Evolutionary conservation across 2,113 vertebrate genomes (phyloP), one percentile per base, ranked within the genome.

Genomic region (Castor canadensis): DNA sequence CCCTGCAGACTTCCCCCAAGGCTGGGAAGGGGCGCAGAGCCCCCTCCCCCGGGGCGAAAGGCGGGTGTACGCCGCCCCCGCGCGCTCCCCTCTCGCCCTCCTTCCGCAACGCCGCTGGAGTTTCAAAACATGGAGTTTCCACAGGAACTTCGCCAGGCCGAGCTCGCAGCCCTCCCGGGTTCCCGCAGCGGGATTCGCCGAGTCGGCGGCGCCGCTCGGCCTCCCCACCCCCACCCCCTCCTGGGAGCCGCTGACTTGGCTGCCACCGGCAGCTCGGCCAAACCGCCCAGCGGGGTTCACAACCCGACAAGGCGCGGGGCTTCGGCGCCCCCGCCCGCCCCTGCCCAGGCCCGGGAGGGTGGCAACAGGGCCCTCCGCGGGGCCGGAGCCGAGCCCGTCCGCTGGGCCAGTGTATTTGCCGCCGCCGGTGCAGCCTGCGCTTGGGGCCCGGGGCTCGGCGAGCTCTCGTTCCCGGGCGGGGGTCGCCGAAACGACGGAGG

Each of bases 51-150:
- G 38, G 67, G 79, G 30, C 12, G 77, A 40, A 13, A 47, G 52
- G 49, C 16, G 49, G 82, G 76, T 64, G 85, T 81, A 13, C 4
- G 54, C 66, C 28, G 66, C 73, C 87, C 60, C 35, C 15, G n/a
- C 22, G 76, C 20, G 32, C 62, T 47, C 92, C 73, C 60, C 62
- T 81, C 79, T 49, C 22, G 81, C 69, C 84, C 64, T 66, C 85
- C 93, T 95, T 85, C 88, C 47, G 77, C 88, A 52, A 69, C 54
- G 66, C 94, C 73, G 89, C 96, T 56, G 91, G 94, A 97, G 96
- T 97, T 97, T 97, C 77, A 96, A 92, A 98, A 97, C 94, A 90
- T 88, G 95, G 95, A 97, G 96, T 97, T 97, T 94, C 95, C 73
- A 93, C 92, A 87, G 95, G 94, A 97, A 98, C 97, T 98, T 98